Evolutionary conservation across 2,113 vertebrate species (phyloP).

Genomic region (Saguinus imperator): DNA sequence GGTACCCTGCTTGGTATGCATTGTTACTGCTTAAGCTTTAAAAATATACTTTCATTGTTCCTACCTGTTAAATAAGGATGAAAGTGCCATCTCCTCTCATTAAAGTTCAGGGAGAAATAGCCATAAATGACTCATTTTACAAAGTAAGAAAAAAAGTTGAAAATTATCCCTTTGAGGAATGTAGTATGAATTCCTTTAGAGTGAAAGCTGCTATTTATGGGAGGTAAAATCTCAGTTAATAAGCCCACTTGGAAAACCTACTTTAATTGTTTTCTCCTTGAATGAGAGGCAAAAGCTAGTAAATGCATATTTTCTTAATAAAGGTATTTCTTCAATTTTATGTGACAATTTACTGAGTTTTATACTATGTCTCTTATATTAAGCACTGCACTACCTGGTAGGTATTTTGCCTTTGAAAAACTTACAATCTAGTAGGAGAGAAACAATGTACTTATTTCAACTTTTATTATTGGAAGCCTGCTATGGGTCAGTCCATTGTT

Average conservation of each 20-base stretch:
- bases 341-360: not conserved
- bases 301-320: not conserved
- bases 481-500: not conserved
- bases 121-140: not conserved
- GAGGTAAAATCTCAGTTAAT: not conserved
- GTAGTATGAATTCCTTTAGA: not conserved
- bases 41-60: not conserved
- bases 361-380: not conserved
- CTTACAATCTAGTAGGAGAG: not conserved
- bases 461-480: not conserved
- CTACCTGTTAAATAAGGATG: not conserved
- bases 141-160: not conserved
- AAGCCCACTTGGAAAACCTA: not conserved
- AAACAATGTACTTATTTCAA: not conserved
- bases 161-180: not conserved
- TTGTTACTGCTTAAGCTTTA: not conserved
- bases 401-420: not conserved
- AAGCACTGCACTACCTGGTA: not conserved
- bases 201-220: not conserved
- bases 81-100: not conserved
- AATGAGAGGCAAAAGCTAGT: not conserved
- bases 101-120: not conserved
- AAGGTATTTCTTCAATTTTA: not conserved
- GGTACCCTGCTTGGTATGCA: not conserved
- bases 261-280: not conserved